phyloP scores from a whole-genome alignment of 2,797 vertebrate genomes.

The Argentina silus region DNA sequence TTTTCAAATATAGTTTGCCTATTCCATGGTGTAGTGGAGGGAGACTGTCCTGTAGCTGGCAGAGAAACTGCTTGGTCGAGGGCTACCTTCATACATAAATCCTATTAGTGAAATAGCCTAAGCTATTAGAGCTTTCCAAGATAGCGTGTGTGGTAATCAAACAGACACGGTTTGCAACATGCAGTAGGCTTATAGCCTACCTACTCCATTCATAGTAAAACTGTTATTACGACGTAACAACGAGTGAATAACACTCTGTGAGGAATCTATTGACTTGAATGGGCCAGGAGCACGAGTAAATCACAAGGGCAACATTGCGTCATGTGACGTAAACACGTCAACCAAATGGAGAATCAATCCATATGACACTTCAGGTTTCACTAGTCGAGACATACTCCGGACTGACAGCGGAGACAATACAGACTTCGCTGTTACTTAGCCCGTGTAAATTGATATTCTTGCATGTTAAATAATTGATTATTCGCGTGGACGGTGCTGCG shows the following conservation, averaged over 20 bases:
- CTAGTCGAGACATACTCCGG: slow-evolving; percentile 13
- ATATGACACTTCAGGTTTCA: slow-evolving; percentile 36
- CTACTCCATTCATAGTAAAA: too few relatives aligned
- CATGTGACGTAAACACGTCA: slow-evolving; percentile 68
- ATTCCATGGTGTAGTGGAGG: too few relatives aligned
- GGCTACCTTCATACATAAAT: neutral
- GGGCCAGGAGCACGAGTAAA: slow-evolving; percentile 61
- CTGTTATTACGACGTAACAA: too few relatives aligned
- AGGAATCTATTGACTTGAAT: neutral
- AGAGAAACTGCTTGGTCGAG: neutral
- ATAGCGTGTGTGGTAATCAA: neutral
- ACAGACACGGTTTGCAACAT: too few relatives aligned
- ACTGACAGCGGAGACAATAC: neutral
- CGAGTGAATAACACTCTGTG: neutral
- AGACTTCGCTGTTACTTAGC: neutral
- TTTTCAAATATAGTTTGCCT: too few relatives aligned
- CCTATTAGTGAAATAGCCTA: neutral
- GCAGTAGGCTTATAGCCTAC: too few relatives aligned
- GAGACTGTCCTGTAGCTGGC: too few relatives aligned
- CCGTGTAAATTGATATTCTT: neutral
- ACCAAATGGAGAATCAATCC: neutral
- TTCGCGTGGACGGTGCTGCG: slow-evolving; percentile 19
- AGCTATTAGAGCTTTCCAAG: neutral
- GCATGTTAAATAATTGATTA: neutral
- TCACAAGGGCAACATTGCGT: slow-evolving; percentile 66